Evolutionary conservation across 2,797 vertebrate species (phyloP).

Genomic region (Smutsia gigantea): DNA sequence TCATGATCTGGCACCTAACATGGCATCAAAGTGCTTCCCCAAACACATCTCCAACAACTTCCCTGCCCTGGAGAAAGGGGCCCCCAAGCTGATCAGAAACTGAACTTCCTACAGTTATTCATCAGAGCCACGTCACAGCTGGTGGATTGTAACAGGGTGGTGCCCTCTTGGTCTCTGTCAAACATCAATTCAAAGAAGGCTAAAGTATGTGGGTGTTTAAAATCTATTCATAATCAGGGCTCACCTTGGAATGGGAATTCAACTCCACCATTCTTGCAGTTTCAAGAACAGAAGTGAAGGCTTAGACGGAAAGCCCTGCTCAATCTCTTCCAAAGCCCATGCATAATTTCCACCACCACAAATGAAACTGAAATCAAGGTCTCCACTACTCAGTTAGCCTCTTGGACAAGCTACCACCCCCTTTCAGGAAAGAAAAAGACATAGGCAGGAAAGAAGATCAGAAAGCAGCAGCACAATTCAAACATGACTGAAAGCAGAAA

Average conservation of each 20-base stretch:
- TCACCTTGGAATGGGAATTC: background rate
- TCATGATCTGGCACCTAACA: background rate
- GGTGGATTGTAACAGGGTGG: background rate
- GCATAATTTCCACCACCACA: constrained; percentile 46
- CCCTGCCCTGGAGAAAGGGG: background rate
- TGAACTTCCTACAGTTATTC: background rate
- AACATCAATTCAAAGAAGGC: background rate
- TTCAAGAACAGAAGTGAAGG: background rate
- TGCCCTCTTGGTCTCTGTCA: background rate
- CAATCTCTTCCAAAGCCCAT: background rate
- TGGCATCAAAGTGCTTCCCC: background rate
- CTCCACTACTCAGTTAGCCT: constrained; percentile 5
- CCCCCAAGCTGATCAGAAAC: background rate
- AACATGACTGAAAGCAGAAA: background rate
- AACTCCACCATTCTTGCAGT: background rate
- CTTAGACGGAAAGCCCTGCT: background rate
- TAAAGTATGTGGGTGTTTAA: background rate
- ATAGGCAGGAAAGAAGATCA: background rate
- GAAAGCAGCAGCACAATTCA: background rate
- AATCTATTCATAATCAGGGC: background rate
- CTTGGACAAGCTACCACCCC: constrained; percentile 65
- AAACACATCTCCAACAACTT: background rate
- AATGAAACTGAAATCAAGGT: constrained; percentile 70
- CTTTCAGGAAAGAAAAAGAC: constrained; percentile 71
- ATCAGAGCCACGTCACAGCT: background rate